Base-by-base conservation (phyloP, 2,797 vertebrate genomes). In the Gallinago solitaria region DNA sequence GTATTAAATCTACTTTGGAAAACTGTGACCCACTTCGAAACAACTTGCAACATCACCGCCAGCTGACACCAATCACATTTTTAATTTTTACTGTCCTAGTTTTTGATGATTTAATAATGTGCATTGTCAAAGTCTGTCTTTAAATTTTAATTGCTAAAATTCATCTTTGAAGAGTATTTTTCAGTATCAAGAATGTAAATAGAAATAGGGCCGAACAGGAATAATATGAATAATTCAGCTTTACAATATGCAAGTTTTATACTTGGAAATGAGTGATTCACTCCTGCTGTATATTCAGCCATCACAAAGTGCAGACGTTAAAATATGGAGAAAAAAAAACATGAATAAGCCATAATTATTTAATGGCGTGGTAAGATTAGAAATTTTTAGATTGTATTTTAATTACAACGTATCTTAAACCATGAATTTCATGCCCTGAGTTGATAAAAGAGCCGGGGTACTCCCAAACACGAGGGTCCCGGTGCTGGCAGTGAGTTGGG, bases 171-270 rank as follows among this genome's bases (percentile, higher is more conserved):
- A 83, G 93, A 87, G 32, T 84, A 81, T 89, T 95, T 89, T 87
- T 86, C 60, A 11, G 90, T 61, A 96, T 95, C 56, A 95, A 89
- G 67, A 92, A 94, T 93, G 89, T 93, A 95, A 96, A 94, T 84
- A 95, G 81, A 47, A 61, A 33, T 65, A 37, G 77, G 60, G 93
- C 80, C 35, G 28, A 89, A 35, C 17, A 59, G 77, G 70, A 91
- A 87, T 67, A 65, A 28, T 64, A 73, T 88, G 51, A 84, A 96
- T 87, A 89, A 95, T 93, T 84, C 81, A 94, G 48, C 33, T 75
- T 84, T 63, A 50, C 63, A 37, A 80, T 65, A 7, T 59, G 80
- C 77, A 87, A 88, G 77, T 59, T 89, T 95, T 91, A 79, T 65
- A 92, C 93, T 91, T 83, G 80, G 75, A 94, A 85, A 82, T 70